Percentiles rank a stretch among this genome's conserved stretches.
Conservation (phyloP, 2,113 vertebrate species). For the Ceuthmochares aereus region DNA sequence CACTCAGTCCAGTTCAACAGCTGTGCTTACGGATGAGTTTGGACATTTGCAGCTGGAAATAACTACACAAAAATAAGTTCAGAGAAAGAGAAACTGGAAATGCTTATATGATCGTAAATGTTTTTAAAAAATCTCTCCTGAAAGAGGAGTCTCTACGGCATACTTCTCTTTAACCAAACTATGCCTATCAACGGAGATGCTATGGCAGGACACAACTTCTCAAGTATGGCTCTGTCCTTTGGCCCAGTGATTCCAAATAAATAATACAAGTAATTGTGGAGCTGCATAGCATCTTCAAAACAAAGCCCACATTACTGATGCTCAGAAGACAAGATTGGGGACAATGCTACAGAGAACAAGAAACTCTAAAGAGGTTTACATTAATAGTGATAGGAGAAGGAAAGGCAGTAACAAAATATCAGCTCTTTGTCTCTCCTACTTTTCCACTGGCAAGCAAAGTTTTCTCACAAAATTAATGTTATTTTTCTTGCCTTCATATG, state of each 20-base stretch:
- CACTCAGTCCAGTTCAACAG: background rate
- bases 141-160: background rate
- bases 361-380: background rate
- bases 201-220: background rate
- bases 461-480: background rate
- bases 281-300: background rate
- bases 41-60: background rate
- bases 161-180: background rate
- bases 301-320: background rate
- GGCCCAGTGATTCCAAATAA: background rate
- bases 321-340: background rate
- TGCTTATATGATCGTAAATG: background rate
- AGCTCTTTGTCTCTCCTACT: background rate
- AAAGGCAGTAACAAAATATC: background rate
- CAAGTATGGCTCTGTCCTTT: background rate
- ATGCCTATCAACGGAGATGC: background rate
- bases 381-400: background rate
- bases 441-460: background rate
- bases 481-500: background rate
- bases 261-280: background rate
- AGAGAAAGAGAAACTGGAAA: background rate
- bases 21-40: background rate
- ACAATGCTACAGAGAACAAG: background rate
- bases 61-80: background rate
- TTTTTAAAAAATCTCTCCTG: background rate